phyloP scores from a whole-genome alignment of 2,797 vertebrate species.

The Cephalopachus bancanus region DNA sequence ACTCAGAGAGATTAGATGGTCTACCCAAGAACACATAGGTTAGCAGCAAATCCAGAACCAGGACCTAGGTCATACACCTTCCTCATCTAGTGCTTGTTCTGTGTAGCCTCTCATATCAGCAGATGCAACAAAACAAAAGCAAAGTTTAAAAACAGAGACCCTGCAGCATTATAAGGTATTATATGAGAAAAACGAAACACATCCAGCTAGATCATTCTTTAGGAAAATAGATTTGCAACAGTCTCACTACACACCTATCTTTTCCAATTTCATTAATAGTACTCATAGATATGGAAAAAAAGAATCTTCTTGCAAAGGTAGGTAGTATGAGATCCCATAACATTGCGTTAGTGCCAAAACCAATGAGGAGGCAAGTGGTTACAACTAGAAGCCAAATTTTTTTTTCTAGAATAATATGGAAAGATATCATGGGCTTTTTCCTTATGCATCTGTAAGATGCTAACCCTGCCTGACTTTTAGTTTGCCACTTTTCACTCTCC shows the following conservation, averaged over 20 bases:
- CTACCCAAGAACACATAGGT: background rate
- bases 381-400: background rate
- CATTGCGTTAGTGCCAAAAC: background rate
- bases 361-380: background rate
- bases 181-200: background rate
- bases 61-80: background rate
- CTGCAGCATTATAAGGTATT: background rate
- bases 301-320: background rate
- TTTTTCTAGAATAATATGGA: background rate
- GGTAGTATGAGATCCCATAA: background rate
- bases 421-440: background rate
- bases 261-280: constrained; percentile 8
- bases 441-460: background rate
- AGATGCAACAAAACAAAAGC: background rate
- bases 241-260: background rate
- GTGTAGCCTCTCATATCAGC: background rate
- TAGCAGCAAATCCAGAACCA: background rate
- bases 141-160: constrained; percentile 34
- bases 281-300: background rate
- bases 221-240: constrained; percentile 20
- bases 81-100: background rate
- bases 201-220: background rate
- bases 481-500: background rate
- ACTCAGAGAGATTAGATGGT: background rate
- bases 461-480: background rate